These are phyloP conservation scores for Pollimyrus isidori DNA, from an alignment of 2,113 vertebrate species.

Conservation along the genomic window DNA sequence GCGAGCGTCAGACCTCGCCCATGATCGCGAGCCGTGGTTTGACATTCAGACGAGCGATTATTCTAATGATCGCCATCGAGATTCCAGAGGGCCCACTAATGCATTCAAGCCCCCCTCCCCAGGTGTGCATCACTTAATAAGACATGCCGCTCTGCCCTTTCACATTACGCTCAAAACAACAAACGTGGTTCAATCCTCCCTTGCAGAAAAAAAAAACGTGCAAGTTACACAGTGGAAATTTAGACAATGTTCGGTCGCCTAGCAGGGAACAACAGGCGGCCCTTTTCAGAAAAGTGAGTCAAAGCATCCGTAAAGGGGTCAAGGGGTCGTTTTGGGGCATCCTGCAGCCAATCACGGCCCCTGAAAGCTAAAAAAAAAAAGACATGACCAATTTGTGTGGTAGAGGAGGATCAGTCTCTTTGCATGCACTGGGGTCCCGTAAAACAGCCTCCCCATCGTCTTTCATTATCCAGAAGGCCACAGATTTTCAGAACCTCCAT, in stretches of 20 bases:
- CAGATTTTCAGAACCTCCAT: not conserved
- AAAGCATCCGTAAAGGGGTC: not conserved
- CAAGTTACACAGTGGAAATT: not conserved
- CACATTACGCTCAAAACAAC: slow-evolving; percentile 1
- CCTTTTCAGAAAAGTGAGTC: not conserved
- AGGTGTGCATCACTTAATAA: slow-evolving; percentile 1
- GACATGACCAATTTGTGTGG: not conserved
- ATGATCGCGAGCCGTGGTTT: not conserved
- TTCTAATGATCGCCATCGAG: not conserved
- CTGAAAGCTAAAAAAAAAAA: not conserved
- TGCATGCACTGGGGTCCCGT: not conserved
- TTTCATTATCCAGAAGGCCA: slow-evolving; percentile 9
- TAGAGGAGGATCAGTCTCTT: not conserved
- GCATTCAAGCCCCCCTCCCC: not conserved
- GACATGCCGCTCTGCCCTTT: slow-evolving; percentile 5
- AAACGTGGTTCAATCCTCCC: not conserved
- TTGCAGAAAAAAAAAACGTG: not conserved
- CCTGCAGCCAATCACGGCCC: not conserved
- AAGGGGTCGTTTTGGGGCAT: not conserved
- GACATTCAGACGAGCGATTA: slow-evolving; percentile 10
- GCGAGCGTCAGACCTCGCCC: not conserved
- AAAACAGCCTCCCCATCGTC: slow-evolving; percentile 1
- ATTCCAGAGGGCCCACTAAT: not conserved
- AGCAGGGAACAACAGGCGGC: not conserved
- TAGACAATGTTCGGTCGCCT: not conserved